These are phyloP conservation scores for Cheilosia scutellata DNA, from an alignment of 2,888 invertebrate genomes.

Conservation along the genomic window DNA sequence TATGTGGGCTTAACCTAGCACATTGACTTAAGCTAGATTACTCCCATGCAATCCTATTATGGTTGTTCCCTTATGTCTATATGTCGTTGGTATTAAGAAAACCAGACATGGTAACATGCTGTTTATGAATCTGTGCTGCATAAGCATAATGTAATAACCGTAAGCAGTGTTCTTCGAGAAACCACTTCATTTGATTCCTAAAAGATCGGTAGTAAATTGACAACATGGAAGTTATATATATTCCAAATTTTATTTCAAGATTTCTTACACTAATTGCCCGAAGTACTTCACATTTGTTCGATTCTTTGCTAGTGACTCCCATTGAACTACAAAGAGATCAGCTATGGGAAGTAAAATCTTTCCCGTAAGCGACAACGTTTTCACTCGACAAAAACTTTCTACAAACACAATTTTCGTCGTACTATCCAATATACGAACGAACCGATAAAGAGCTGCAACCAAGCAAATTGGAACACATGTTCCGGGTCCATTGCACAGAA, in stretches of 20 bases:
- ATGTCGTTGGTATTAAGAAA: no score
- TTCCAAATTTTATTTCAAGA: slow-evolving; percentile 15
- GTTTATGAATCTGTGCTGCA: no score
- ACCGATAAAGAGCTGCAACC: slow-evolving; percentile 90
- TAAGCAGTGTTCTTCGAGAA: no score
- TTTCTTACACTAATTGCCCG: slow-evolving; percentile 88
- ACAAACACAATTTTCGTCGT: slow-evolving; percentile 93
- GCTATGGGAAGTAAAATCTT: slow-evolving; percentile 93
- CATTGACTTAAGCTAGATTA: no score
- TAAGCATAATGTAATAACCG: no score
- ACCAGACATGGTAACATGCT: no score
- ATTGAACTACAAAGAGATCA: slow-evolving; percentile 96
- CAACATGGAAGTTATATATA: background rate
- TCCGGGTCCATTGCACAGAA: slow-evolving; percentile 98
- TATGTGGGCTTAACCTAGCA: no score
- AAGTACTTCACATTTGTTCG: slow-evolving; percentile 88
- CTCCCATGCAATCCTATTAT: no score
- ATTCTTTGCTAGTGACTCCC: slow-evolving; percentile 89
- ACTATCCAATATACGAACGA: slow-evolving; percentile 86
- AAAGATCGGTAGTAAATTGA: background rate
- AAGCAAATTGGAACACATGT: slow-evolving; percentile 97
- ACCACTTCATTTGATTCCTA: no score
- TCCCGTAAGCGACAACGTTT: slow-evolving; percentile 94
- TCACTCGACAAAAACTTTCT: slow-evolving; percentile 97
- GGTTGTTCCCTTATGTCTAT: no score